These are phyloP conservation scores for Spondyliosoma cantharus DNA, from an alignment of 2,797 vertebrate species.

Conservation along the genomic window DNA sequence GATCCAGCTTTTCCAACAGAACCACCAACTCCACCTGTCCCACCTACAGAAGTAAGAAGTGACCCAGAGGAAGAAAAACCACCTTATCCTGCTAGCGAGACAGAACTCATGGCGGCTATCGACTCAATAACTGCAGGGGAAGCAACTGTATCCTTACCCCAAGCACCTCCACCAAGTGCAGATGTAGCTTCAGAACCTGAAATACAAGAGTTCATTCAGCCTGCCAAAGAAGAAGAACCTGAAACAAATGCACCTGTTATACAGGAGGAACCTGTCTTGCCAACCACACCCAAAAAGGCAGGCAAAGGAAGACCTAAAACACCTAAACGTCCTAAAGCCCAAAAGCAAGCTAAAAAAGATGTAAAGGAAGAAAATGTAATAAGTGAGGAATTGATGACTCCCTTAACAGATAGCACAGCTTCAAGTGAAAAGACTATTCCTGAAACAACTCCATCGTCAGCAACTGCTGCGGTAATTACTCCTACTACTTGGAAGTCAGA, in stretches of 20 bases:
- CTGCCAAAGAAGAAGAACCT: constrained; percentile 83
- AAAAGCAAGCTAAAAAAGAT: constrained; percentile 88
- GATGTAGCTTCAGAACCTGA: constrained; percentile 81
- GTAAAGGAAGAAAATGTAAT: constrained; percentile 78
- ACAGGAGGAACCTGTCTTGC: constrained; percentile 75
- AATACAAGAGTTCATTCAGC: constrained; percentile 69
- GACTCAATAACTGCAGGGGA: constrained; percentile 95
- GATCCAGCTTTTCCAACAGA: constrained; percentile 87
- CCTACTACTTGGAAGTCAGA: constrained; percentile 80
- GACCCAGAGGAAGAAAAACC: constrained; percentile 90
- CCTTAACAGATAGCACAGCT: constrained; percentile 61
- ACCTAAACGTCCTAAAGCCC: constrained; percentile 82
- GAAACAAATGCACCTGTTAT: constrained; percentile 71
- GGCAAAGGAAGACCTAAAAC: constrained; percentile 88
- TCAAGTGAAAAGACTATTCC: constrained; percentile 61
- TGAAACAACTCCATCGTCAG: constrained; percentile 64
- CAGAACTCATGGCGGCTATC: constrained; percentile 95
- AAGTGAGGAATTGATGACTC: constrained; percentile 70
- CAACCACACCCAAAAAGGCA: constrained; percentile 84
- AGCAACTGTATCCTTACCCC: constrained; percentile 73
- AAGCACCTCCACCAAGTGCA: constrained; percentile 82
- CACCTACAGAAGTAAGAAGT: constrained; percentile 72
- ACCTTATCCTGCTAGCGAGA: constrained; percentile 92
- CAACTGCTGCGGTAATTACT: constrained; percentile 79
- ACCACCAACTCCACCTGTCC: constrained; percentile 65